These are phyloP conservation scores for Odontomachus brunneus DNA, from an alignment of 1,140 invertebrate species.

Conservation along the genomic window DNA sequence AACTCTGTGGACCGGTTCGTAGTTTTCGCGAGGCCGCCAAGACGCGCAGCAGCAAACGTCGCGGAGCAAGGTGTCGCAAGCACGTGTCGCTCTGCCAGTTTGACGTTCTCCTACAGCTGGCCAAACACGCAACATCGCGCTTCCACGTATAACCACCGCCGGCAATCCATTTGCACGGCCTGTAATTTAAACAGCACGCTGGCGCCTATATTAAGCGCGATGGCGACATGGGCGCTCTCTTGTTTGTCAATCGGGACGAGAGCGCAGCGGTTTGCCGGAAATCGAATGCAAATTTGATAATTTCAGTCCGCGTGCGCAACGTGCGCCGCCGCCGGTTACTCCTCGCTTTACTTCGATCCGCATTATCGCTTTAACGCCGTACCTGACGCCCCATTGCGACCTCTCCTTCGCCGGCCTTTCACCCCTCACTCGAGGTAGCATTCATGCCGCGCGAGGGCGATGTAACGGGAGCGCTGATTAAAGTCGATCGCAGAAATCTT, in stretches of 20 bases:
- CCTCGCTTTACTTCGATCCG: conserved; percentile 33
- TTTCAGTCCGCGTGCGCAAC: conserved; percentile 33
- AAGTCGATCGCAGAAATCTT: too few species aligned
- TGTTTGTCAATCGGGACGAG: conserved; percentile 71
- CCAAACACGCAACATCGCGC: conserved; percentile 65
- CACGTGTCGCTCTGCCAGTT: conserved; percentile 54
- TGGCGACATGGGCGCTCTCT: conserved; percentile 43
- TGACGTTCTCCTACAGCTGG: conserved; percentile 54
- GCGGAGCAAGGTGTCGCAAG: conserved; percentile 41
- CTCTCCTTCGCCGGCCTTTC: not conserved
- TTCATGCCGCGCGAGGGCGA: conserved; percentile 12
- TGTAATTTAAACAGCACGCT: conserved; percentile 62
- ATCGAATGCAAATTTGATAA: conserved; percentile 74
- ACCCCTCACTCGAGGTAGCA: not conserved
- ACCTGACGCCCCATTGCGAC: not conserved
- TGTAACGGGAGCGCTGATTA: not conserved
- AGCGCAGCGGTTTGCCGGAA: conserved; percentile 44
- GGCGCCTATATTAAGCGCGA: conserved; percentile 54
- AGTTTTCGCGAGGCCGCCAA: conserved; percentile 37
- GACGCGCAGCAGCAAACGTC: conserved; percentile 41
- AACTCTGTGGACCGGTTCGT: not conserved
- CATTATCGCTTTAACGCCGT: conserved; percentile 29
- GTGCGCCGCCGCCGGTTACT: not conserved
- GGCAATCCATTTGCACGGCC: conserved; percentile 57
- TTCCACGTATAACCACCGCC: conserved; percentile 47